Evolutionary conservation across 2,113 vertebrate species (phyloP).

Genomic region (Microtus pennsylvanicus): DNA sequence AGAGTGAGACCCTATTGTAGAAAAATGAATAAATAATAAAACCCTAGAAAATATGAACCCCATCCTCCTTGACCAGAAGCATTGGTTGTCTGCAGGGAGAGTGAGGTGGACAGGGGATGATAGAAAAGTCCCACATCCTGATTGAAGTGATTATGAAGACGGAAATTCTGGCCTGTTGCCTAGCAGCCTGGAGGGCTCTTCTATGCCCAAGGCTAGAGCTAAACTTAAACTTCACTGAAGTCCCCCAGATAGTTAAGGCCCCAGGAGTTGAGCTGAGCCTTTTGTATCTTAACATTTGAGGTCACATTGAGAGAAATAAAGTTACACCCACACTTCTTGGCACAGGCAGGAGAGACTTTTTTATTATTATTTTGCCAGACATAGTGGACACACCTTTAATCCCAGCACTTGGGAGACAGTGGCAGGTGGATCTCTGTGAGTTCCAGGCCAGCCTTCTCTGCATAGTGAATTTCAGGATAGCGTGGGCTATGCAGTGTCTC

Average conservation of each 20-base stretch:
- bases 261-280: neutral
- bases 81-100: neutral
- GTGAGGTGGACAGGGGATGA: neutral
- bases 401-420: neutral
- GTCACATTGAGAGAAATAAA: neutral
- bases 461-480: neutral
- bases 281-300: conserved; percentile 14
- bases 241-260: neutral
- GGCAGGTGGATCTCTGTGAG: neutral
- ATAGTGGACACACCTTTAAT: neutral
- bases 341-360: neutral
- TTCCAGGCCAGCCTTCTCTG: neutral
- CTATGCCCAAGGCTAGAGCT: neutral
- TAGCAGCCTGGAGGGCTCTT: neutral
- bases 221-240: conserved; percentile 9
- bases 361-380: neutral
- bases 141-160: neutral
- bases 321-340: neutral
- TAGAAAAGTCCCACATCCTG: neutral
- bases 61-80: neutral
- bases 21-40: neutral
- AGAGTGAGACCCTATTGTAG: neutral
- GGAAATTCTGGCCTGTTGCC: neutral
- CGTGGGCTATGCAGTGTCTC: neutral
- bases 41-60: neutral